Base-by-base conservation (phyloP, 2,797 vertebrate species). In the Capromys pilorides region DNA sequence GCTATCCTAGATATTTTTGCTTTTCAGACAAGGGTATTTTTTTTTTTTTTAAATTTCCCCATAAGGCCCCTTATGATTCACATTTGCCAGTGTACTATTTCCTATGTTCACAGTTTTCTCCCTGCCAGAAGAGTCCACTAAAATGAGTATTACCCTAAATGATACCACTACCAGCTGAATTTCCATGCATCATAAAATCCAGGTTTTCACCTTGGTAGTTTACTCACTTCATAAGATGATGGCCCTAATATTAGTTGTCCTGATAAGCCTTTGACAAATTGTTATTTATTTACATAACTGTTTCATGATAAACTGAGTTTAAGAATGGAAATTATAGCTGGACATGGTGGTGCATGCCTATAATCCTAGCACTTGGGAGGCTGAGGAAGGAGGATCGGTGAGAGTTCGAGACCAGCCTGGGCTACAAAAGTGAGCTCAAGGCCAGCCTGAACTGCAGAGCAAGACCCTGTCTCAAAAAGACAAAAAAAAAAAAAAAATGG, bases 51-150 rank as follows among this genome's bases (percentile, higher is more conserved):
- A 39, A 13, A 67, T 75, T 49, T 18, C 31, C 59, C 39, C 12
- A 77, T 41, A 67, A 81, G 71, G 66, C 3, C 71, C 51, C 33
- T 75, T 10, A 31, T 22, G 49, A 0, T 93, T 96, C 88, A 84
- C 0, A 0, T 66, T 69, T 75, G n/a, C 0, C 3, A 83, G 6
- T 77, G 1, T 71, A 83, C 24, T 49, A 0, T 49, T 88, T n/a
- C 36, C 19, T 26, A 6, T 80, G 11, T 45, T 73, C 22, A 2
- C 22, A 69, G 39, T 12, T 77, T 18, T 91, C 26, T 33, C 61
- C 7, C 22, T 59, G 24, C 28, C 21, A 24, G 16, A 11, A 67
- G 51, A 69, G 31, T 54, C 69, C 24, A 19, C 31, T 86, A 49
- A 82, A n/a, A 22, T 87, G 6, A 54, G 24, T n/a, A 61, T 49